These are phyloP conservation scores for Trochalopteron elliotii DNA, from an alignment of 2,113 vertebrate species.

Conservation along the genomic window DNA sequence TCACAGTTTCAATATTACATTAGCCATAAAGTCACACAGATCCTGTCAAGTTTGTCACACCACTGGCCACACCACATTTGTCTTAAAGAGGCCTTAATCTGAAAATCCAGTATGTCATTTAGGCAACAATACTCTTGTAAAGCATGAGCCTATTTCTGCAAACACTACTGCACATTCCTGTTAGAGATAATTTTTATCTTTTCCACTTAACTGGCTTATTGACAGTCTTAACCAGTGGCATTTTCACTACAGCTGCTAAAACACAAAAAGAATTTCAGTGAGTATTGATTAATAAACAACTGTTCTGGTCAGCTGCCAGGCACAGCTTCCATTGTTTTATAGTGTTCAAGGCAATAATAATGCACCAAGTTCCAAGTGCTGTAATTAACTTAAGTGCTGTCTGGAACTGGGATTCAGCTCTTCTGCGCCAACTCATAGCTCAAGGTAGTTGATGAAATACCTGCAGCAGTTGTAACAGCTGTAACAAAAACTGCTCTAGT, in stretches of 20 bases:
- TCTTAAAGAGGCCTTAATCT: background rate
- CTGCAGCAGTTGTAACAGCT: background rate
- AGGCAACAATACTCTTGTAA: background rate
- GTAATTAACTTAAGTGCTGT: background rate
- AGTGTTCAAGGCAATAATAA: background rate
- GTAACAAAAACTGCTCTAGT: background rate
- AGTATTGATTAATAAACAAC: background rate
- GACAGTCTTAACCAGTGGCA: background rate
- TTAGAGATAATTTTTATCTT: background rate
- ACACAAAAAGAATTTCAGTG: background rate
- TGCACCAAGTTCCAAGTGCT: background rate
- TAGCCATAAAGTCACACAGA: background rate
- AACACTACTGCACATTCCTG: background rate
- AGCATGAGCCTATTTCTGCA: background rate
- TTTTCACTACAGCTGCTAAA: background rate
- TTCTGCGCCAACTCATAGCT: background rate
- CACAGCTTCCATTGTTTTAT: background rate
- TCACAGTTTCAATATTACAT: background rate
- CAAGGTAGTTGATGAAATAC: background rate
- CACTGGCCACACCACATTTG: background rate
- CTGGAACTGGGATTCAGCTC: background rate
- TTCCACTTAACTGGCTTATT: background rate
- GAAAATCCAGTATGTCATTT: background rate
- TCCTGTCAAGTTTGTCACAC: background rate
- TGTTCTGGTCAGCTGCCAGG: background rate